Evolutionary conservation across 2,113 vertebrate species (phyloP).

Genomic region (Lonchura striata): DNA sequence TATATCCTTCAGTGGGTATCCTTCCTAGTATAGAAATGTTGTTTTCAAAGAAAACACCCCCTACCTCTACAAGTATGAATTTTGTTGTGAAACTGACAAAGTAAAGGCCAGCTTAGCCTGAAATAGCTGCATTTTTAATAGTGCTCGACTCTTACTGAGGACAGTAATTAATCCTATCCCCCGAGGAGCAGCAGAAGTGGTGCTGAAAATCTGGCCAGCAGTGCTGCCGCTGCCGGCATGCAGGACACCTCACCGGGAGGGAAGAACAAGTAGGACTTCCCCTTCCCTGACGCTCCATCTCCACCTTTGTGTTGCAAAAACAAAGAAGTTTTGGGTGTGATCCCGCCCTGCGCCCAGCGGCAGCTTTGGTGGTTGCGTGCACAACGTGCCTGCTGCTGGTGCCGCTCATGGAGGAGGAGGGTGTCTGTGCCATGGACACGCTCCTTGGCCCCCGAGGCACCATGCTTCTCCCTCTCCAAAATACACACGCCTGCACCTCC

Average conservation of each 20-base stretch:
- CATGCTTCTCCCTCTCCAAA: slow-evolving; percentile 38
- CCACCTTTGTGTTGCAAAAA: slow-evolving; percentile 57
- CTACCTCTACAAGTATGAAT: background rate
- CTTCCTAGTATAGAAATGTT: background rate
- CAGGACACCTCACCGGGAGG: background rate
- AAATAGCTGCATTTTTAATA: slow-evolving; percentile 10
- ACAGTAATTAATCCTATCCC: background rate
- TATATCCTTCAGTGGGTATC: background rate
- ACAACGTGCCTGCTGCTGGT: slow-evolving; percentile 39
- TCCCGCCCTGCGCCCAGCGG: slow-evolving; percentile 7
- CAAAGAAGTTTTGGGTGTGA: slow-evolving; percentile 43
- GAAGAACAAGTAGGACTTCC: slow-evolving; percentile 27
- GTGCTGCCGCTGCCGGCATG: background rate
- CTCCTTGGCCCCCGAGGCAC: background rate
- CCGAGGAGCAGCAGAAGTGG: background rate
- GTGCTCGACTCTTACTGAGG: background rate
- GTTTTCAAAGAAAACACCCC: background rate
- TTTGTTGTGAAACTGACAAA: background rate
- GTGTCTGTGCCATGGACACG: background rate
- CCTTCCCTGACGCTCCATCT: background rate
- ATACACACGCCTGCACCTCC: background rate
- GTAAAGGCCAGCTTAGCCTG: background rate
- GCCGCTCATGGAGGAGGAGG: slow-evolving; percentile 47
- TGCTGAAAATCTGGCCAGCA: background rate
- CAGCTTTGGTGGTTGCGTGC: slow-evolving; percentile 7